Evolutionary conservation across 2,797 vertebrate genomes (phyloP).

Genomic region (Gallinago nigripennis): DNA sequence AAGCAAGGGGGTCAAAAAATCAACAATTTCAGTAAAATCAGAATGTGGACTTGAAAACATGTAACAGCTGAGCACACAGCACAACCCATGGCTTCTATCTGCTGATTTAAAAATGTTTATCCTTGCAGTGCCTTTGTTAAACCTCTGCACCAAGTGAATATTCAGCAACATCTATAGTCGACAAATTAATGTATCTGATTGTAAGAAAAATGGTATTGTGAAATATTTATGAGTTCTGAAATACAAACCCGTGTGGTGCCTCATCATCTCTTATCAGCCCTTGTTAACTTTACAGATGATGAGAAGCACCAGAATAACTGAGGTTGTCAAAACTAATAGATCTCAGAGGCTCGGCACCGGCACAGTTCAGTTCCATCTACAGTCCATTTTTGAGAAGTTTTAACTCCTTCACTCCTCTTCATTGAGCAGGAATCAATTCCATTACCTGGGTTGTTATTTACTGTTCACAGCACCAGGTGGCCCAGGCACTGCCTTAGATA

Average conservation of each 20-base stretch:
- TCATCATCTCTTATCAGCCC: slow-evolving; percentile 74
- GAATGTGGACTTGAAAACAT: slow-evolving; percentile 56
- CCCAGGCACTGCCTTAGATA: not conserved
- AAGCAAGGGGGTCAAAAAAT: slow-evolving; percentile 67
- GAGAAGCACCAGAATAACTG: slow-evolving; percentile 69
- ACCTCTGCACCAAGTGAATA: slow-evolving; percentile 51
- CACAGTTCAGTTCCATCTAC: slow-evolving; percentile 43
- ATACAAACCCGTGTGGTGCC: slow-evolving; percentile 69
- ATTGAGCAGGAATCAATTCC: not conserved
- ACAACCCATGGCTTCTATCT: slow-evolving; percentile 2
- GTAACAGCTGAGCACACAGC: slow-evolving; percentile 1
- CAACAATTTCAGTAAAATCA: slow-evolving; percentile 63
- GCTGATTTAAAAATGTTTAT: slow-evolving; percentile 48
- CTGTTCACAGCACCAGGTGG: not conserved
- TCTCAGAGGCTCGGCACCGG: slow-evolving; percentile 37
- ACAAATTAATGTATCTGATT: slow-evolving; percentile 75
- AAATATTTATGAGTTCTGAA: slow-evolving; percentile 78
- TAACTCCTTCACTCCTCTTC: slow-evolving; percentile 54
- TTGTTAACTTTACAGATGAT: slow-evolving; percentile 75
- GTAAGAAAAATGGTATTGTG: slow-evolving; percentile 72
- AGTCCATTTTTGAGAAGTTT: slow-evolving; percentile 31
- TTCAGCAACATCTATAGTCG: slow-evolving; percentile 51
- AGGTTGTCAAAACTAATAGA: slow-evolving; percentile 75
- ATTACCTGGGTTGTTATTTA: not conserved
- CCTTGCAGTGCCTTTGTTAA: slow-evolving; percentile 66